These are phyloP conservation scores for Etheostoma perlongum DNA, from an alignment of 2,797 vertebrate species.

Conservation along the genomic window DNA sequence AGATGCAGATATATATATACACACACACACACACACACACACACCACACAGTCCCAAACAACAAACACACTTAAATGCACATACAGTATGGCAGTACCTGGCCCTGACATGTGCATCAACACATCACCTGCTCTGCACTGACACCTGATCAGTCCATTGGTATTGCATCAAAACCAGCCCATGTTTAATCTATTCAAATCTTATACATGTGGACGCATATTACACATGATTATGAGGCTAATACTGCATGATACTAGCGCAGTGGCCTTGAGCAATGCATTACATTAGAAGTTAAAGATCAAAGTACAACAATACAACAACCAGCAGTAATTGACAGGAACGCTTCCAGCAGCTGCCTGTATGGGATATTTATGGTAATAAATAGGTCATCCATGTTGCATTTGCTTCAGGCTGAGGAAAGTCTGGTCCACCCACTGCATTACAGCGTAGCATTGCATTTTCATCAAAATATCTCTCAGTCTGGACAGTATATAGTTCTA, in stretches of 20 bases:
- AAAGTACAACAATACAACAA: constrained; percentile 76
- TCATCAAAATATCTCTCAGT: constrained; percentile 46
- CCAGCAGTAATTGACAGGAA: constrained; percentile 73
- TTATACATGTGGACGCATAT: constrained; percentile 64
- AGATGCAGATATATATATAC: constrained; percentile 34
- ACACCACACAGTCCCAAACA: constrained; percentile 25
- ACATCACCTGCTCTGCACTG: constrained; percentile 15
- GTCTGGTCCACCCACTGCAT: constrained; percentile 67
- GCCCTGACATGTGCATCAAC: constrained; percentile 27
- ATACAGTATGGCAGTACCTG: constrained; percentile 34
- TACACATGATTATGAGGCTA: constrained; percentile 70
- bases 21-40: constrained; percentile 41
- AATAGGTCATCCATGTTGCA: constrained; percentile 72
- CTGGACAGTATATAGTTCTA: constrained; percentile 50
- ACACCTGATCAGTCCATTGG: constrained; percentile 14
- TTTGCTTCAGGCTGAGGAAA: constrained; percentile 52
- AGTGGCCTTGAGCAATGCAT: constrained; percentile 67
- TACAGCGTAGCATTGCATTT: constrained; percentile 51
- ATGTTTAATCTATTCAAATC: constrained; percentile 59
- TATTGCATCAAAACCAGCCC: constrained; percentile 28
- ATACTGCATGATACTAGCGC: constrained; percentile 62
- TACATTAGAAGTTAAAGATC: constrained; percentile 73
- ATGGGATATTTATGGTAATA: constrained; percentile 77
- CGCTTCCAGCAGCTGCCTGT: constrained; percentile 66
- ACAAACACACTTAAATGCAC: constrained; percentile 44